A percentile compares a stretch with the other conserved stretches of the same genome.
phyloP scores from a whole-genome alignment of 2,113 vertebrate genomes.

The Siniperca knerii region DNA sequence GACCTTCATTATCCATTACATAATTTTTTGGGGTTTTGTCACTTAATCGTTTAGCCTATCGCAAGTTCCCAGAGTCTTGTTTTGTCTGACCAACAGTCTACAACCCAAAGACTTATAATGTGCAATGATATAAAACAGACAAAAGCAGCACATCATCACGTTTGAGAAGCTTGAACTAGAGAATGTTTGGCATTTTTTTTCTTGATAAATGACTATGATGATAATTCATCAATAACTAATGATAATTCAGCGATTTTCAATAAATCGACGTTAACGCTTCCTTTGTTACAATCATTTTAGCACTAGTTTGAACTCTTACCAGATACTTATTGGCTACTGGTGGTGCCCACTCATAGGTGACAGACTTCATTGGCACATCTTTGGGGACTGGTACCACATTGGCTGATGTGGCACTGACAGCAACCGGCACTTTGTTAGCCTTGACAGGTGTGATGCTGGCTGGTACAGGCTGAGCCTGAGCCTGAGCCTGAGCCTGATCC shows the following conservation, averaged over 20 bases:
- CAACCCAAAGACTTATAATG: no score
- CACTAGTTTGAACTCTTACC: slow-evolving; percentile 81
- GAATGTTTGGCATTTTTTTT: no score
- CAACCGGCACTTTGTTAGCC: slow-evolving; percentile 47
- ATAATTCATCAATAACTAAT: not conserved
- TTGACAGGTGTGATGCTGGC: slow-evolving; percentile 25
- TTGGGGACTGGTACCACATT: slow-evolving; percentile 85
- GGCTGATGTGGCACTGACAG: slow-evolving; percentile 46
- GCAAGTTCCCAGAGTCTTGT: not conserved
- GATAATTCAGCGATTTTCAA: not conserved
- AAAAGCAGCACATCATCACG: not conserved
- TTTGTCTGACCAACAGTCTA: no score
- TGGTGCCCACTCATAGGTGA: slow-evolving; percentile 97
- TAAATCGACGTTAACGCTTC: not conserved
- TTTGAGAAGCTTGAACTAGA: not conserved
- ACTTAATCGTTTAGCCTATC: not conserved
- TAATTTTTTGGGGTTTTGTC: not conserved
- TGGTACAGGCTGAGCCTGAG: not conserved
- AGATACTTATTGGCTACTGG: slow-evolving; percentile 93
- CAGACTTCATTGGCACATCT: slow-evolving; percentile 88
- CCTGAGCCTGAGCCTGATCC: not conserved
- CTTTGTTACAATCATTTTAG: not conserved
- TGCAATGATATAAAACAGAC: not conserved
- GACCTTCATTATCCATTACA: no score
- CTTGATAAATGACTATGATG: not conserved